Evolutionary conservation across 1,140 invertebrate genomes (phyloP).

Genomic region (Trachymyrmex cornetzi): DNA sequence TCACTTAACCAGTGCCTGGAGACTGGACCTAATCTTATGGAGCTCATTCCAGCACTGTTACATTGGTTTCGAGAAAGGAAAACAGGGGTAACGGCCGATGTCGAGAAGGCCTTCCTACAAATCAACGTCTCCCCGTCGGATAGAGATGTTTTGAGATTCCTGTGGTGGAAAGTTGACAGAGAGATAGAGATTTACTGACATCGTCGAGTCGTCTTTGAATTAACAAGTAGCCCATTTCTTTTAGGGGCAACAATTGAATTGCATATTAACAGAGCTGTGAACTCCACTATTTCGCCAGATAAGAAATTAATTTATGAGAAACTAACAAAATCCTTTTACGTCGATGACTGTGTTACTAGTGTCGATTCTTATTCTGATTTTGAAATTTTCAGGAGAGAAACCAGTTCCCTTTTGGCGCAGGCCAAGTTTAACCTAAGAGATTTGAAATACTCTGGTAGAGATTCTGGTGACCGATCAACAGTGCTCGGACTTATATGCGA

Average conservation of each 20-base stretch:
- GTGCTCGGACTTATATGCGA: not conserved
- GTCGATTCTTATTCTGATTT: not conserved
- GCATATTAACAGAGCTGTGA: not conserved
- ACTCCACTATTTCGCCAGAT: rapidly evolving
- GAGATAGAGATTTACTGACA: not conserved
- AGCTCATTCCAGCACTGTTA: not conserved
- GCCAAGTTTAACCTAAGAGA: not conserved
- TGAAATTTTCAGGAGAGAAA: not conserved
- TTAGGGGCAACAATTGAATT: not conserved
- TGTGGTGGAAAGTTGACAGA: not conserved
- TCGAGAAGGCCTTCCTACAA: not conserved
- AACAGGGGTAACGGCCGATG: not conserved
- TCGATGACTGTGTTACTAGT: not conserved
- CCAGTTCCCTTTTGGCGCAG: not conserved
- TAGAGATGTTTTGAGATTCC: not conserved
- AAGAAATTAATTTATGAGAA: not conserved
- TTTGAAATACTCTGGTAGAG: not conserved
- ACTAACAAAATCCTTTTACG: not conserved
- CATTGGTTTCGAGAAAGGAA: not conserved
- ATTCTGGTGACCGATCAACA: rapidly evolving
- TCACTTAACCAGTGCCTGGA: not conserved
- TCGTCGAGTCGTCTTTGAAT: not conserved
- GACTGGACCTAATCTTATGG: not conserved
- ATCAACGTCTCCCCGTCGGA: not conserved
- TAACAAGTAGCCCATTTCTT: not conserved